Base-by-base conservation (phyloP, 2,888 invertebrate genomes). In the Oscheius sp. region DNA sequence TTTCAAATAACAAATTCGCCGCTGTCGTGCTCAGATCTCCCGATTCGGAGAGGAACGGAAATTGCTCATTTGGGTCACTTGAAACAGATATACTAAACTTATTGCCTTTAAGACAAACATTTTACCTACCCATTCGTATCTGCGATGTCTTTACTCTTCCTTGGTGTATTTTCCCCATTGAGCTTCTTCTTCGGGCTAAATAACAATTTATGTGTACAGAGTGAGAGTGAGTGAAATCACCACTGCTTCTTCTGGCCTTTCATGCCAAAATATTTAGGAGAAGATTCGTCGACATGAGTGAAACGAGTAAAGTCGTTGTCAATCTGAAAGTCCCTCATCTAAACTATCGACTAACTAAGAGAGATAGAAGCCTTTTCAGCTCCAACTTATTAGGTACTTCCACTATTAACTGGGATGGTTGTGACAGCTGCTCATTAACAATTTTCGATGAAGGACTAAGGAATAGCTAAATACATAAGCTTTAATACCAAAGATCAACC, bases 231-330 rank as follows among this genome's bases (percentile, higher is more conserved):
- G 5, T 8, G 28, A 2, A 30, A 33, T n/a, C 3, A 30, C 17
- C 17, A 22, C 28, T 17, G n/a, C 44, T 41, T 59, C 26, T 38
- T 41, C 5, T 41, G 41, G 41, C 4, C 41, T 12, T 33, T 54
- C 20, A 54, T 20, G 8, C 54, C 54, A 1, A 54, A 54, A 12
- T 54, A n/a, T 33, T 54, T 54, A 9, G 32, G n/a, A 44, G 56
- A 30, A 3, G 49, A 14, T 9, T 63, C 67, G 33, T 61, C 70
- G 17, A 74, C 59, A 44, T 72, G 72, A 20, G 72, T 67, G 28
- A 74, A 74, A 22, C 69, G 63, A 5, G 63, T 61, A 59, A 74
- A 74, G 4, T 70, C 72, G 57, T 74, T 36, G 33, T 74, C 74
- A 30, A 74, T 72, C 74, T 74, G 68, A 64, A 74, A 12, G n/a